These are phyloP conservation scores for Eupleurogrammus muticus DNA, from an alignment of 2,797 vertebrate genomes.

Conservation along the genomic window DNA sequence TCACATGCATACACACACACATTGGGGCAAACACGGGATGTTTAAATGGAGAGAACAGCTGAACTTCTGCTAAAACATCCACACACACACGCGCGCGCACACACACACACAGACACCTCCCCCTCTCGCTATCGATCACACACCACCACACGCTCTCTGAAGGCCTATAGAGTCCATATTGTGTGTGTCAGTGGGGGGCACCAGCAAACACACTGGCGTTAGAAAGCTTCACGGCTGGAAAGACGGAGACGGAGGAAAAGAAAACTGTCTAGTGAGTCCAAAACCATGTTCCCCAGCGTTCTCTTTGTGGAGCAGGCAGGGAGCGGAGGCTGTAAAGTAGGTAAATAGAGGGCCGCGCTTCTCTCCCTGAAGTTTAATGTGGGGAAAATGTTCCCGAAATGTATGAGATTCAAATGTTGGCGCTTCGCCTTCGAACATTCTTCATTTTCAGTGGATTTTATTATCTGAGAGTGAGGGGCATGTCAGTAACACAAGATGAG, in stretches of 20 bases:
- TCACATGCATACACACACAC: constrained; percentile 39
- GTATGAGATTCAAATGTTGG: constrained; percentile 28
- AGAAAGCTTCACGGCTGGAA: constrained; percentile 60
- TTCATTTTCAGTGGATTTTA: not conserved
- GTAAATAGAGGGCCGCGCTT: not conserved
- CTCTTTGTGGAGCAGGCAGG: not conserved
- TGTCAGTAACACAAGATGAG: not conserved
- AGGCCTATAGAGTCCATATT: constrained; percentile 58
- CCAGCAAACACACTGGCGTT: constrained; percentile 64
- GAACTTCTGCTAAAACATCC: constrained; percentile 36
- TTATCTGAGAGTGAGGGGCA: too few relatives aligned
- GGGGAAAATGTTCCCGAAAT: constrained; percentile 18
- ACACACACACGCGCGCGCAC: constrained; percentile 22
- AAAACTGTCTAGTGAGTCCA: constrained; percentile 27
- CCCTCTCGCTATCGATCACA: constrained; percentile 35
- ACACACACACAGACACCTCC: constrained; percentile 25
- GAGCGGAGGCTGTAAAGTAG: constrained; percentile 13
- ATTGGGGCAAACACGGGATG: not conserved
- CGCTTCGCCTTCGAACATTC: constrained; percentile 16
- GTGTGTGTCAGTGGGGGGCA: constrained; percentile 58
- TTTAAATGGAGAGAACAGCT: constrained; percentile 62
- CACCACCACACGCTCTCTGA: constrained; percentile 27
- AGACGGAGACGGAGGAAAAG: constrained; percentile 32
- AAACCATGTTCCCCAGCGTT: constrained; percentile 8
- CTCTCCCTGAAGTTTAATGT: constrained; percentile 7